Conservation (phyloP, 1,140 invertebrate species). For the Coenobita brevimanus region DNA sequence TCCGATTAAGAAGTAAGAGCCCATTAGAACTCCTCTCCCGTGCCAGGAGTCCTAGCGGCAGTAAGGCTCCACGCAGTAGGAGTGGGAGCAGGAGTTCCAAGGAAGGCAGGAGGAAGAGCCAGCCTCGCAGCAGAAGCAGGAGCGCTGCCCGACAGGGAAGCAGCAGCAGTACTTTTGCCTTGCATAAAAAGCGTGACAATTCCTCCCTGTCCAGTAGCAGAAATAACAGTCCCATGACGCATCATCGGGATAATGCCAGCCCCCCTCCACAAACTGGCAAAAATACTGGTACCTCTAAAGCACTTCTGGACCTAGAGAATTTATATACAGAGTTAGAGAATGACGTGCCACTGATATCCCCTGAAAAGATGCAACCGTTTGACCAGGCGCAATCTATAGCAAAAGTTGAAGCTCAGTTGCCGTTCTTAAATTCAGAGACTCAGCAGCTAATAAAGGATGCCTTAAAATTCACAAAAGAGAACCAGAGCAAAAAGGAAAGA, state of each 20-base stretch:
- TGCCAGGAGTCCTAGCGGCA: no score
- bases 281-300: background rate
- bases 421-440: constrained; percentile 34
- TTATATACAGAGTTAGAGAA: constrained; percentile 38
- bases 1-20: background rate
- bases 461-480: constrained; percentile 21
- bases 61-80: background rate
- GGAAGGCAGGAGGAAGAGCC: no score
- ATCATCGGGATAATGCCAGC: background rate
- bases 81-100: constrained; percentile 18
- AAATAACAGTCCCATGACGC: background rate
- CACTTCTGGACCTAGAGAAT: constrained; percentile 7
- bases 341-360: background rate
- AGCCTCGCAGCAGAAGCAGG: background rate
- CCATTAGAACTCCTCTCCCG: background rate
- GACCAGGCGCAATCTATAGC: background rate
- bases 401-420: constrained; percentile 23
- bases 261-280: background rate
- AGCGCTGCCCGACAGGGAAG: background rate
- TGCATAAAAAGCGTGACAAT: background rate
- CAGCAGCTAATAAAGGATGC: constrained; percentile 32
- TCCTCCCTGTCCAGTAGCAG: background rate
- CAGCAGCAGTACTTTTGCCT: background rate
- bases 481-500: background rate
- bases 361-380: background rate